These are phyloP conservation scores for Lissonota sp. DNA, from an alignment of 2,888 invertebrate species.

Conservation along the genomic window DNA sequence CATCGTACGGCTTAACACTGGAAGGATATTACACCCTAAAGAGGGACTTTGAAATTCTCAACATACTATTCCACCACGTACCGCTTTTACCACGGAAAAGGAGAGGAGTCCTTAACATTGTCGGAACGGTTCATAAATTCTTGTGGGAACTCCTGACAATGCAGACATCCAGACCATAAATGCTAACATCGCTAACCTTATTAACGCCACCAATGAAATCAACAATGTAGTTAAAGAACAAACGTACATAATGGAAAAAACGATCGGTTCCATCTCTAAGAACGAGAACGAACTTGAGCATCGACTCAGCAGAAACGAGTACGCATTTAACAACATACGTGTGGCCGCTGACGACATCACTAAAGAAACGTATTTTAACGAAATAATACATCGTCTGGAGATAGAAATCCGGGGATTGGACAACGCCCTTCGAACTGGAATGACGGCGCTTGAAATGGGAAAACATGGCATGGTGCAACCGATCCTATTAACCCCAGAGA, in stretches of 20 bases:
- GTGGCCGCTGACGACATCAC: not conserved
- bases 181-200: constrained; percentile 3
- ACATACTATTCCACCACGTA: not conserved
- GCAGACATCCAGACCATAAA: constrained; percentile 14
- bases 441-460: constrained; percentile 19
- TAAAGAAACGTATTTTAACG: constrained; percentile 1
- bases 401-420: constrained; percentile 7
- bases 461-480: constrained; percentile 25
- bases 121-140: constrained; percentile 16
- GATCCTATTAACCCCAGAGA: constrained; percentile 3
- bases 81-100: not conserved
- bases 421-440: constrained; percentile 13
- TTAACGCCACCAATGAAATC: constrained; percentile 25
- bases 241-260: constrained; percentile 22
- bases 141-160: constrained; percentile 30
- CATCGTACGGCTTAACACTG: not conserved
- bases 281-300: constrained; percentile 22
- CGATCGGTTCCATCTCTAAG: constrained; percentile 8
- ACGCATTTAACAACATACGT: not conserved
- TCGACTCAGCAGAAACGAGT: not conserved
- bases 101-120: constrained; percentile 24
- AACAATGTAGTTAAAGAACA: not conserved
- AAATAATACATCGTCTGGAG: constrained; percentile 13
- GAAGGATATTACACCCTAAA: not conserved
- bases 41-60: constrained; percentile 4